Conservation (phyloP, 2,797 vertebrate species). For the Xyrichtys novacula region DNA sequence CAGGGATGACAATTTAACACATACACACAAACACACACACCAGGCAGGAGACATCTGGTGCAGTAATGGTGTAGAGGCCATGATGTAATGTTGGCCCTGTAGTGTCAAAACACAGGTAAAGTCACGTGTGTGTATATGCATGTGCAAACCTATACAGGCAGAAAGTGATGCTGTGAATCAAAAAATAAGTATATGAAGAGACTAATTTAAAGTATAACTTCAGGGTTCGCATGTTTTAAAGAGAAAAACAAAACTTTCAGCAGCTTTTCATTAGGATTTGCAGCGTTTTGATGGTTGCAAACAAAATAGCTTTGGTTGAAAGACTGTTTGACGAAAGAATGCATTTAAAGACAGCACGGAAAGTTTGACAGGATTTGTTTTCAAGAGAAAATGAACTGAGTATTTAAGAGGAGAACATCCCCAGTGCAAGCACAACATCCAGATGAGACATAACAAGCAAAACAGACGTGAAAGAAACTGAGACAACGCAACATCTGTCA, state of each 20-base stretch:
- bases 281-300: background rate
- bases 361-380: background rate
- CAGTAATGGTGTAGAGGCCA: constrained; percentile 22
- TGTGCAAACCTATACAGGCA: background rate
- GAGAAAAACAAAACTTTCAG: background rate
- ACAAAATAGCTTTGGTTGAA: background rate
- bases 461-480: background rate
- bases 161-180: background rate
- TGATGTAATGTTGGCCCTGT: constrained; percentile 59
- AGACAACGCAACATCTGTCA: background rate
- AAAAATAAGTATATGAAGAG: background rate
- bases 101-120: constrained; percentile 53
- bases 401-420: background rate
- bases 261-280: background rate
- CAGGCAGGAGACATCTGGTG: constrained; percentile 74
- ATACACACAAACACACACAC: constrained; percentile 34
- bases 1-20: constrained; percentile 63
- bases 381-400: background rate
- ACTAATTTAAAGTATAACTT: background rate
- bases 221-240: too few relatives aligned
- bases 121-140: constrained; percentile 25
- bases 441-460: background rate
- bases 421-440: constrained; percentile 7
- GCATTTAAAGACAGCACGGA: background rate
- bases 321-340: too few relatives aligned